phyloP scores from a whole-genome alignment of 2,888 invertebrate genomes.

The Hedychridium roseum region DNA sequence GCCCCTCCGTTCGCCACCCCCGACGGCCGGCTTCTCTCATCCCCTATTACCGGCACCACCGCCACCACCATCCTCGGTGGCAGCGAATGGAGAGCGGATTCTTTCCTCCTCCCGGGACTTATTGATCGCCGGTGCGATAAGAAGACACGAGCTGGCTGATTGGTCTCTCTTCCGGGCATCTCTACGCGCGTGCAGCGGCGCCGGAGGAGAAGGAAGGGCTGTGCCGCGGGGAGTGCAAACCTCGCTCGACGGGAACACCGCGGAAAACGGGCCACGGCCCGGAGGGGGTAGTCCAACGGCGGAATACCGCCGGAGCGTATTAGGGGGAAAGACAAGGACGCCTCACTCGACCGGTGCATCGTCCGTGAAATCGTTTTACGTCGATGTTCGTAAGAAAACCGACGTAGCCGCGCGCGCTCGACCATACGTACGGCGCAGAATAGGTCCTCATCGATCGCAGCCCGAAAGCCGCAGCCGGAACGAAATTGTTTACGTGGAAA shows the following conservation, averaged over 20 bases:
- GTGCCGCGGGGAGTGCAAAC: background rate
- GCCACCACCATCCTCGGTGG: constrained; percentile 36
- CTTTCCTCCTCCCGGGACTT: constrained; percentile 59
- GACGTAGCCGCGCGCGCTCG: background rate
- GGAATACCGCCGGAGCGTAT: too few relatives aligned
- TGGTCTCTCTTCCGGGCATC: constrained; percentile 46
- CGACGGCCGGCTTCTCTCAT: constrained; percentile 20
- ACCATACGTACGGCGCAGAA: constrained; percentile 17
- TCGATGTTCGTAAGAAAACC: constrained; percentile 19
- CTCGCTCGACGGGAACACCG: background rate
- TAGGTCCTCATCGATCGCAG: constrained; percentile 34
- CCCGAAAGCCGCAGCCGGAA: too few relatives aligned
- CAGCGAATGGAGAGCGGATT: constrained; percentile 55
- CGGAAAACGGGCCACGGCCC: too few relatives aligned
- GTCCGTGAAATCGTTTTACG: constrained; percentile 24
- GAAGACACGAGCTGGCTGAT: constrained; percentile 58
- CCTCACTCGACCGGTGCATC: too few relatives aligned
- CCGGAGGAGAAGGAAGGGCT: background rate
- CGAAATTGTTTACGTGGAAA: constrained; percentile 19
- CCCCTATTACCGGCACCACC: constrained; percentile 20
- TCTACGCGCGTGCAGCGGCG: background rate
- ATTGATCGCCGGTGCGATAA: constrained; percentile 59
- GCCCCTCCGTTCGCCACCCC: constrained; percentile 14
- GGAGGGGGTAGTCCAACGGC: too few relatives aligned
- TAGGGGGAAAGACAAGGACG: too few relatives aligned